Percentiles rank a stretch among this genome's conserved stretches.
phyloP scores from a whole-genome alignment of 2,797 vertebrate species.

The Kryptolebias ocellatus region DNA sequence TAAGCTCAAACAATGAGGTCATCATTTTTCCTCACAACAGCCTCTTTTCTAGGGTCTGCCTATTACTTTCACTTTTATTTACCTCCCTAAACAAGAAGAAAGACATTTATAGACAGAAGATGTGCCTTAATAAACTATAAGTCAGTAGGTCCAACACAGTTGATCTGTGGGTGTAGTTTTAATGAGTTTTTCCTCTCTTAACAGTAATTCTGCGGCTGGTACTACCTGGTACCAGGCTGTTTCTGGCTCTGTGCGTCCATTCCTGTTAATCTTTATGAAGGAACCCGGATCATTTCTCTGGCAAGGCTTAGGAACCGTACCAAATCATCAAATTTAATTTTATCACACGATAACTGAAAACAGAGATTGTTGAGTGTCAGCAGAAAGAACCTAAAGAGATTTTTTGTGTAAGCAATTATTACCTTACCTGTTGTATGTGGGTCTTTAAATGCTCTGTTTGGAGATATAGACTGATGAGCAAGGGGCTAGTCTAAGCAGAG shows the following conservation, averaged over 20 bases:
- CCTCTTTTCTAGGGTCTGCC: slow-evolving; percentile 22
- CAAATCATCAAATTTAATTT: slow-evolving; percentile 42
- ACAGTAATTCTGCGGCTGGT: slow-evolving; percentile 61
- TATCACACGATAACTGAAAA: slow-evolving; percentile 31
- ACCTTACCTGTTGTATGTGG: background rate
- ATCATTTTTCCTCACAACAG: slow-evolving; percentile 25
- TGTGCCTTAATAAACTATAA: slow-evolving; percentile 30
- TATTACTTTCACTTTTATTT: slow-evolving; percentile 48
- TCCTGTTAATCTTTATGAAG: slow-evolving; percentile 66
- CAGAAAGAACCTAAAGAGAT: background rate
- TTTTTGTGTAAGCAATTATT: background rate
- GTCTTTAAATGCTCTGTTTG: no score
- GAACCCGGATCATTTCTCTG: slow-evolving; percentile 52
- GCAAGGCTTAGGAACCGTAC: slow-evolving; percentile 22
- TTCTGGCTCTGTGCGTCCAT: slow-evolving; percentile 47
- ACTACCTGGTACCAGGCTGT: slow-evolving; percentile 78
- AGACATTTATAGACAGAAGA: slow-evolving; percentile 25
- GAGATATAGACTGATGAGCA: no score
- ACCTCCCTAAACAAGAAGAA: slow-evolving; percentile 31
- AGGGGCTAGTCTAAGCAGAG: no score
- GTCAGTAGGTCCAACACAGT: slow-evolving; percentile 45
- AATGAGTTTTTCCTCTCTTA: slow-evolving; percentile 65
- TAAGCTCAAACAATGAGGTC: slow-evolving; percentile 45
- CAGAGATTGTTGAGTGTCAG: background rate
- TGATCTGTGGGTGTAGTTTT: slow-evolving; percentile 62